Evolutionary conservation across 2,797 vertebrate species (phyloP), one percentile per base, ranked within the genome.

Genomic region (Micrastur ruficollis): DNA sequence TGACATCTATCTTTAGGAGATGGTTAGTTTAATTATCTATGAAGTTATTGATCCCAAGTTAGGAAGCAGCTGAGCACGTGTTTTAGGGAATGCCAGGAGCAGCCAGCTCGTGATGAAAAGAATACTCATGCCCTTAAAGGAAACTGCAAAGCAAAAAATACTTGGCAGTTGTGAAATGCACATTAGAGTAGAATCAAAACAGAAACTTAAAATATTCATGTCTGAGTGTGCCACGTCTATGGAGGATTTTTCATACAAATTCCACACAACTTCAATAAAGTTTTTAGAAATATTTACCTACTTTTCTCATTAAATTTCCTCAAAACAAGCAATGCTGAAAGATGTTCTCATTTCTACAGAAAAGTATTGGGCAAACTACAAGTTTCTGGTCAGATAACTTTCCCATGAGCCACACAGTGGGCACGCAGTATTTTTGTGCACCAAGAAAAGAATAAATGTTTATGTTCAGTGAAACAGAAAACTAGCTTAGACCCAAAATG

Each of bases 1-100:
- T 66, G 73, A 59, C 76, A 90, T 86, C 89, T 96, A 74, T 94
- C 76, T 82, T 82, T 89, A 86, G 76, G 66, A 92, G 44, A 21
- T 62, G 40, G 67, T 82, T 88, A 89, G 76, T 89, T 94, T 90
- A 93, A 94, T 95, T 90, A 94, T 61, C 91, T 94, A 42, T 53
- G 38, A 96, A 94, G 68, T 32, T 95, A 96, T 70, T 74, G 56
- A 91, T 94, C 75, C 20, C 9, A 36, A 86, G 55, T 86, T 21
- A 88, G 83, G 47, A 87, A 89, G 75, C 53, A 62, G 44, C 58
- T 55, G 81, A 92, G 42, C 38, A 81, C 85, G 27, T 70, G 71
- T 38, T 66, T 81, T 70, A 76, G 46, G 47, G 38, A 94, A 83
- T 12, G 29, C 22, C 78, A 8, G 9, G 21, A 85, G 59, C 50